phyloP scores from a whole-genome alignment of 2,888 invertebrate species.

The Ecliptopera silaceata region DNA sequence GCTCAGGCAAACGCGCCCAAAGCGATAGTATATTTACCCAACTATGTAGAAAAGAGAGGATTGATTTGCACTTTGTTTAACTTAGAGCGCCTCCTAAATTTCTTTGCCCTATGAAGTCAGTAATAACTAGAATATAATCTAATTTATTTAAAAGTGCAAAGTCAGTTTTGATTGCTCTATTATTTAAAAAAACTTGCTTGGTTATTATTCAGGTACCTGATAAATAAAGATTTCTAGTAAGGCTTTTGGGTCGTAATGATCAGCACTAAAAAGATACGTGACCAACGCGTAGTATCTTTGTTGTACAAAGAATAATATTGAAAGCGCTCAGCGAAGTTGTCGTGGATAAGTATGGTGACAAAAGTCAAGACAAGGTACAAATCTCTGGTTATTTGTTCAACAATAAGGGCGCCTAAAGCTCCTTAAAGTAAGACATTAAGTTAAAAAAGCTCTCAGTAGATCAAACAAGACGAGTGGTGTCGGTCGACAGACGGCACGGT shows the following conservation, averaged over 20 bases:
- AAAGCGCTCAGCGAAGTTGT: constrained; percentile 46
- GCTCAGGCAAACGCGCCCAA: constrained; percentile 52
- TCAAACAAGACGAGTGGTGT: constrained; percentile 79
- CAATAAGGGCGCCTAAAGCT: constrained; percentile 75
- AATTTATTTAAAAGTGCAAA: too few species aligned
- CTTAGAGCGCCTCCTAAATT: too few species aligned
- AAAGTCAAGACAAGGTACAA: constrained; percentile 39
- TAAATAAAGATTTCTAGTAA: too few species aligned
- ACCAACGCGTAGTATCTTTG: too few species aligned
- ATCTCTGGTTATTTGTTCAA: constrained; percentile 74
- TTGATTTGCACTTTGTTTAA: too few species aligned
- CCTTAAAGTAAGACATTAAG: constrained; percentile 80
- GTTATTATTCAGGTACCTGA: too few species aligned
- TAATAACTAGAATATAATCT: too few species aligned
- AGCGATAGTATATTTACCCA: constrained; percentile 47
- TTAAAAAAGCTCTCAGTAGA: constrained; percentile 83
- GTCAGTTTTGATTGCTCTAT: too few species aligned
- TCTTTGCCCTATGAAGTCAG: too few species aligned
- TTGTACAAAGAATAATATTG: constrained; percentile 9
- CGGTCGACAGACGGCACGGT: constrained; percentile 73
- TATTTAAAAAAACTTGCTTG: too few species aligned
- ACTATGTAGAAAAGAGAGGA: constrained; percentile 3
- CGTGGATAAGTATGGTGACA: constrained; percentile 3
- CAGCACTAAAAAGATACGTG: too few species aligned
- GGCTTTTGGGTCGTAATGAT: too few species aligned